phyloP scores from a whole-genome alignment of 2,113 vertebrate genomes.

The Crocuta crocuta region DNA sequence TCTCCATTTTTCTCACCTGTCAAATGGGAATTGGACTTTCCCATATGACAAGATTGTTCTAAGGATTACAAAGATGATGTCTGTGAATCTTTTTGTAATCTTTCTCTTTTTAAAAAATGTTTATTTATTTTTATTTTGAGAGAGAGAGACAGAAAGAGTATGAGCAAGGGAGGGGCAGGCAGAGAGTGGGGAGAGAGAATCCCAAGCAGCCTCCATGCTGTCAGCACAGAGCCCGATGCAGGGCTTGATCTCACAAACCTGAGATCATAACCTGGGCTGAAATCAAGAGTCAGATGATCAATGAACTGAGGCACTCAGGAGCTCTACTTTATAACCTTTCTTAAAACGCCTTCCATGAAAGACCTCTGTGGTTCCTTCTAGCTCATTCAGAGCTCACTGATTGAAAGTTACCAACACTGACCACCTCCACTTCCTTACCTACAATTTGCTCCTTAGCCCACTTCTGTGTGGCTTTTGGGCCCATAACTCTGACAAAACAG shows the following conservation, averaged over 20 bases:
- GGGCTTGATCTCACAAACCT: too few relatives aligned
- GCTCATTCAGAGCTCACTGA: neutral
- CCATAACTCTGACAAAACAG: constrained; percentile 55
- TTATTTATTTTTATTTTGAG: too few relatives aligned
- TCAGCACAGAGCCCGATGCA: too few relatives aligned
- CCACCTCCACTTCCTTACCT: neutral
- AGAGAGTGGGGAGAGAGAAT: too few relatives aligned
- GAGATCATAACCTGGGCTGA: too few relatives aligned
- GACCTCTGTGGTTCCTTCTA: neutral
- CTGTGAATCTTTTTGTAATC: neutral
- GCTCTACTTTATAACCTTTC: neutral
- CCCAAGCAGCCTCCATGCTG: too few relatives aligned
- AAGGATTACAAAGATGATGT: constrained; percentile 8
- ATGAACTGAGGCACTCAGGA: too few relatives aligned
- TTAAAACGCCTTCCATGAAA: neutral
- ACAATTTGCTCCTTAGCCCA: constrained; percentile 16
- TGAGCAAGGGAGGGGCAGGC: too few relatives aligned
- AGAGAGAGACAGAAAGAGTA: too few relatives aligned
- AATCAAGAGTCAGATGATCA: too few relatives aligned
- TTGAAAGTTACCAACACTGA: neutral
- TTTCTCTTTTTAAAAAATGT: neutral
- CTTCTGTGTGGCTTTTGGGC: neutral
- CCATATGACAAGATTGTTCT: neutral
- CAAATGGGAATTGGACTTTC: neutral
- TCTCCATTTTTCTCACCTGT: constrained; percentile 35